Percentiles rank a stretch among this genome's conserved stretches.
phyloP scores from a whole-genome alignment of 2,113 vertebrate genomes.

The Struthidea cinerea region DNA sequence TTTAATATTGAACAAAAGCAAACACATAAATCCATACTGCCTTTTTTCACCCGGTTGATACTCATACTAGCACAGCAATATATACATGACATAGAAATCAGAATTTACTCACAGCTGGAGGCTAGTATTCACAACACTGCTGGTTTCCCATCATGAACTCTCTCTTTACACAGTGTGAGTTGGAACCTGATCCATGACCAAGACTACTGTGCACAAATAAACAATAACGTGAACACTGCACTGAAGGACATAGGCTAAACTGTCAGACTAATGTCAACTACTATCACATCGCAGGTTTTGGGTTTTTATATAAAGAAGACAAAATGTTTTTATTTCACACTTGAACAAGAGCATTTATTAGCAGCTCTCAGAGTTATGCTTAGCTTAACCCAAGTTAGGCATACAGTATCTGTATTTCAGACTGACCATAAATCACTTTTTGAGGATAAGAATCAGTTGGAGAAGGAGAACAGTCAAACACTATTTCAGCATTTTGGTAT shows the following conservation, averaged over 20 bases:
- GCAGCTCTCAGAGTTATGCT: background rate
- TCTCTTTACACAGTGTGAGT: background rate
- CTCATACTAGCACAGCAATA: background rate
- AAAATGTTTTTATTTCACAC: background rate
- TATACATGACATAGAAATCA: background rate
- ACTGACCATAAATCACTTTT: background rate
- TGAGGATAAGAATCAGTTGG: background rate
- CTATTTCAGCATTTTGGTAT: constrained; percentile 5
- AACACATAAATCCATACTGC: background rate
- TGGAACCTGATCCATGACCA: background rate
- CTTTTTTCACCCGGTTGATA: background rate
- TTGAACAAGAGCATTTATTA: background rate
- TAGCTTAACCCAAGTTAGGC: background rate
- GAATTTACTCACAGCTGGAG: background rate
- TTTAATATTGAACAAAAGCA: background rate
- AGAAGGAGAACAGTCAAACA: constrained; percentile 11
- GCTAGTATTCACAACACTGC: background rate
- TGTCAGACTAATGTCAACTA: background rate
- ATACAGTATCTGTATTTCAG: background rate
- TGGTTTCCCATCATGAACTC: background rate
- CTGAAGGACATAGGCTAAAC: background rate
- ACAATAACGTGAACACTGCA: background rate
- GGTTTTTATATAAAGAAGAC: background rate
- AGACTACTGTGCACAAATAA: background rate
- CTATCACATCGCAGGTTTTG: background rate